Evolutionary conservation across 1,140 invertebrate genomes (phyloP).

Genomic region (Radopholus similis): DNA sequence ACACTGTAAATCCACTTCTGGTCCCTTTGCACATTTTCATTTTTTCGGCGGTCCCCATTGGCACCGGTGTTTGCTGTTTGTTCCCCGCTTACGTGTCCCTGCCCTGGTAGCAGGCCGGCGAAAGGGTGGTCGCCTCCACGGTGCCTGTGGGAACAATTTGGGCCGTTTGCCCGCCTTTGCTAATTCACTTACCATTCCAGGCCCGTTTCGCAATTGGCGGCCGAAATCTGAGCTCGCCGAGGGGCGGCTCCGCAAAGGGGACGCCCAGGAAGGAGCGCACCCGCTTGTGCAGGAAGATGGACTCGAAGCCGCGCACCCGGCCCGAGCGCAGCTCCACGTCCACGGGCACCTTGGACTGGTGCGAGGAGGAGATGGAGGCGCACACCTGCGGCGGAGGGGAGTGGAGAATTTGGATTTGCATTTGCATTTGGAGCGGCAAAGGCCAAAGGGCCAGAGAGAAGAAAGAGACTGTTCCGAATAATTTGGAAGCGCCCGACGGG

Average conservation of each 20-base stretch:
- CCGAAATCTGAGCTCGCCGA: conserved; percentile 47
- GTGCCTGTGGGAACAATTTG: conserved; percentile 23
- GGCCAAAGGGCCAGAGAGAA: too few relatives aligned
- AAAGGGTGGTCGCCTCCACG: conserved; percentile 41
- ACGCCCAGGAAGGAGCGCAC: conserved; percentile 57
- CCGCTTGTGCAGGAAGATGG: conserved; percentile 52
- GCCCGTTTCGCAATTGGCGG: conserved; percentile 46
- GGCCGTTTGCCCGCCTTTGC: background rate
- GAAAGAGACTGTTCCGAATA: too few relatives aligned
- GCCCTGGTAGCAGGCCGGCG: conserved; percentile 49
- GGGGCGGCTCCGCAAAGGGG: conserved; percentile 55
- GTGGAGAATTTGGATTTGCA: background rate
- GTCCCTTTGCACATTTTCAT: background rate
- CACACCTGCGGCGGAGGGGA: background rate
- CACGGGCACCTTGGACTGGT: conserved; percentile 48
- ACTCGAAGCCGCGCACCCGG: conserved; percentile 45
- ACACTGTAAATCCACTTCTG: background rate
- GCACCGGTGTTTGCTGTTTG: background rate
- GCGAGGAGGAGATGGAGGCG: conserved; percentile 25
- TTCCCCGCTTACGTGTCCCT: conserved; percentile 24
- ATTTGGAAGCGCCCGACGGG: too few relatives aligned
- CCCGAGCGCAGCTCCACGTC: conserved; percentile 40
- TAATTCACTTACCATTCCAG: conserved; percentile 45
- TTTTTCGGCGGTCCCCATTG: too few relatives aligned
- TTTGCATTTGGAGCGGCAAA: too few relatives aligned